Base-by-base conservation (phyloP, 2,113 vertebrate genomes). In the Ornithorhynchus anatinus region DNA sequence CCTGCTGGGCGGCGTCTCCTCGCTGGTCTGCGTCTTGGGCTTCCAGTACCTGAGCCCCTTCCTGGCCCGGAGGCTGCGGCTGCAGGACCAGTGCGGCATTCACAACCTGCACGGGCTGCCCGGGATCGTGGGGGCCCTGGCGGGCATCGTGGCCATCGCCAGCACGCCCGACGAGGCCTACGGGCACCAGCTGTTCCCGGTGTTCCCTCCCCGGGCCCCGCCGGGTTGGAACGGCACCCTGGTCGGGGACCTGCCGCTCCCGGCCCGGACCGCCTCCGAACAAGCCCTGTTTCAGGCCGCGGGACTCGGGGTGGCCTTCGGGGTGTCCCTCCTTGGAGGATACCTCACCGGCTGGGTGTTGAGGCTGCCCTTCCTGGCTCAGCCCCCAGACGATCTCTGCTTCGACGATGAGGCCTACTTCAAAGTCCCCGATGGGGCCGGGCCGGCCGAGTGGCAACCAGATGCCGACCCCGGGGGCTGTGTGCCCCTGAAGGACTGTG, bases 91-190 rank as follows among this genome's bases (percentile, higher is more conserved):
- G 65, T 94, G 95, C 0, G 94, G 95, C 45, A 96, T 95, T 78
- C 94, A 96, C 64, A 96, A 96, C 79, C 84, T 96, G 17, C 95
- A 96, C 0, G 95, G 94, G 13, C 78, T 96, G 31, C 94, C 95
- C 0, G 93, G 94, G 59, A 88, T 95, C 20, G 91, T 95, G 7
- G 94, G 95, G 0, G 91, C 88, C 0, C 1, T 76, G 1, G 94
- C 94, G 10, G 94, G 94, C 1, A 80, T 90, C 5, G 79, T 85
- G 52, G 91, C 83, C 20, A 81, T 95, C 33, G 75, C 95, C 69
- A 35, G 77, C 36, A 88, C 89, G 4, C 48, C 50, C 0, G 45
- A 92, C 51, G 89, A 94, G 38, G 59, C 71, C 7, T 91, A 94
- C 0, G 74, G 84, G 1, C 87, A 86, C 8, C 91, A 60, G 8